Base-by-base conservation (phyloP, 2,888 invertebrate species). In the Tenodera sinensis region DNA sequence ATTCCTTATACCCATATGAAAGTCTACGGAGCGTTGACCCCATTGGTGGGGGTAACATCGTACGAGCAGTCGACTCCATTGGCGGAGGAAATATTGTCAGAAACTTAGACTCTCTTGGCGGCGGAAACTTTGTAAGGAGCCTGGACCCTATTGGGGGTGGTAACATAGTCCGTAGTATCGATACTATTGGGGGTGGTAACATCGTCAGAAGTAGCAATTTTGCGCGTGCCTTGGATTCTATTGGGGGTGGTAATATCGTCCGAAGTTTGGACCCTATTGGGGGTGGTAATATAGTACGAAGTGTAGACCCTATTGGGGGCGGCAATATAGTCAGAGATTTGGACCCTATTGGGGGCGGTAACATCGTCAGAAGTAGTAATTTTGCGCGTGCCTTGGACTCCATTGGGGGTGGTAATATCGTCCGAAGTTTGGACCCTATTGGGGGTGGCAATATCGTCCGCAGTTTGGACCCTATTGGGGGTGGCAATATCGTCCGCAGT, bases 401-500 rank as follows among this genome's bases (percentile, higher is more conserved):
- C 28, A 12, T 89, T 15, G 89, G 89, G 3, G 90, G 87, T 0
- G 89, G 85, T 20, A 84, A 90, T 83, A 8, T 84, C 3, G 84
- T 90, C 15, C 83, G 88, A 27, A 47, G 28, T 4, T 20, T 88
- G 25, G 88, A 71, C 83, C 25, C 82, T 9, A 85, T 89, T 28
- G 91, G 90, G 28, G 91, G 90, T 71, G 91, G 90, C 34, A 91
- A 91, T 89, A 89, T 91, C 54, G 88, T 91, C 54, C 89, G 91
- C 85, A 90, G 91, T 87, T 89, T 92, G 83, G 92, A 92, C 91
- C 91, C 92, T 88, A 90, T 91, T 14, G 92, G 92, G 34, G 92
- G 92, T 84, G 92, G 92, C 54, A 92, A 92, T 90, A 91, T 92
- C 87, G 93, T 94, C 25, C 93, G 94, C 88, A 93, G 93, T 90